Conservation (phyloP, 2,888 invertebrate species). For the Tenthredo notha region DNA sequence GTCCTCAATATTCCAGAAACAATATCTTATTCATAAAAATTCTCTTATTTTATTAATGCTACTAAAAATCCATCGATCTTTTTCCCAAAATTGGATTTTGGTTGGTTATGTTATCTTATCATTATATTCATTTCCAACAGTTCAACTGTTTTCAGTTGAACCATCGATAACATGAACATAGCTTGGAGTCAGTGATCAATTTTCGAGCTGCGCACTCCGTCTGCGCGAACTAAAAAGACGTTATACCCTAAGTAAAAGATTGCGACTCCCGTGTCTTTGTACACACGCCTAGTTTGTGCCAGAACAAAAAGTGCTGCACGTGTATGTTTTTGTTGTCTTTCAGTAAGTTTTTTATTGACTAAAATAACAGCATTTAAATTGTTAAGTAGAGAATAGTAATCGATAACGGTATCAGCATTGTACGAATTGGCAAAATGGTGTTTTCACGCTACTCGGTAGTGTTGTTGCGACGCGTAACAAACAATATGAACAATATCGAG, state of each 20-base stretch:
- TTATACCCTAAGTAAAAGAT: not conserved
- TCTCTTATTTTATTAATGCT: not conserved
- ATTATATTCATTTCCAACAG: not conserved
- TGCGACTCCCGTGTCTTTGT: not conserved
- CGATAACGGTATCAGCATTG: not conserved
- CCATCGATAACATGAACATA: not conserved
- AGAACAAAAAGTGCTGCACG: not conserved
- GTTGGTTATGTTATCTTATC: not conserved
- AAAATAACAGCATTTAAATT: not conserved
- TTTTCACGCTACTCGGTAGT: constrained; percentile 24
- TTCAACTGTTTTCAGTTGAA: not conserved
- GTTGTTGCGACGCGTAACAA: not conserved
- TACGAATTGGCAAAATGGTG: not conserved
- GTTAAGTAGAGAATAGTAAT: not conserved
- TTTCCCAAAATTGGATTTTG: not conserved
- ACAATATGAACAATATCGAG: not conserved
- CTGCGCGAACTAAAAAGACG: not conserved
- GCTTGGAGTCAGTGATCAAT: not conserved
- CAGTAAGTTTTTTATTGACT: not conserved
- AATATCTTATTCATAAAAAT: not conserved
- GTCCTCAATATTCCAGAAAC: not conserved
- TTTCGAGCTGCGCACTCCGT: not conserved
- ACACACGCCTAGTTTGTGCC: not conserved
- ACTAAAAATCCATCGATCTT: not conserved
- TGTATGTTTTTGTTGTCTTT: not conserved